Evolutionary conservation across 1,140 invertebrate genomes (phyloP).

Genomic region (Chironomus tepperi): DNA sequence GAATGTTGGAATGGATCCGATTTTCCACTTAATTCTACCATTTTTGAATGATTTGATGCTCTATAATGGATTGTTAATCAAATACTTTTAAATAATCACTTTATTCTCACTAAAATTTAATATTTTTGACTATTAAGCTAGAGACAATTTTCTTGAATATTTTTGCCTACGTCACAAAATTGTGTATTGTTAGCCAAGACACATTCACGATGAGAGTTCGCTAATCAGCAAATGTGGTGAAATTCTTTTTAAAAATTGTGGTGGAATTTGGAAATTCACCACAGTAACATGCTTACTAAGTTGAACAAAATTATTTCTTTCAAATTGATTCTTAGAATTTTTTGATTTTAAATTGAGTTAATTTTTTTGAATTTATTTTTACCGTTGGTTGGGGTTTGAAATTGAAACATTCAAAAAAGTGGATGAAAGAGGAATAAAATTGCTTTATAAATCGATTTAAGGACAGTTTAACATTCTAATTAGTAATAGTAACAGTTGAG

Average conservation of each 20-base stretch:
- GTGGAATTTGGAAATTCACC: background rate
- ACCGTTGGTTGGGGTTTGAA: background rate
- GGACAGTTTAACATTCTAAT: too few relatives aligned
- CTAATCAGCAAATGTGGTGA: background rate
- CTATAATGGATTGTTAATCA: background rate
- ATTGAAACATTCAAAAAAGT: too few relatives aligned
- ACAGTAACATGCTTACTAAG: too few relatives aligned
- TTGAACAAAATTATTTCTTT: too few relatives aligned
- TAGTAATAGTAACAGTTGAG: too few relatives aligned
- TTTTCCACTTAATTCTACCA: constrained; percentile 48
- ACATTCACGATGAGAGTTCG: background rate
- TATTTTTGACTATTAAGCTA: background rate
- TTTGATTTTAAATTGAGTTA: background rate
- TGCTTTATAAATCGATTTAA: too few relatives aligned
- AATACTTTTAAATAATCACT: background rate
- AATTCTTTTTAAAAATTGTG: background rate
- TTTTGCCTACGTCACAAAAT: background rate
- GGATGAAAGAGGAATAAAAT: too few relatives aligned
- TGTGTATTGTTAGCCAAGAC: background rate
- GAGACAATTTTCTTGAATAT: background rate
- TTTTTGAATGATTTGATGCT: constrained; percentile 32
- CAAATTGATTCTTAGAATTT: background rate
- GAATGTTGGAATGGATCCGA: constrained; percentile 60
- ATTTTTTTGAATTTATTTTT: background rate
- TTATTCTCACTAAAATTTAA: background rate